A percentile compares a stretch with the other conserved stretches of the same genome.
Conservation (phyloP, 2,797 vertebrate species). For the Cirrhinus molitorella region DNA sequence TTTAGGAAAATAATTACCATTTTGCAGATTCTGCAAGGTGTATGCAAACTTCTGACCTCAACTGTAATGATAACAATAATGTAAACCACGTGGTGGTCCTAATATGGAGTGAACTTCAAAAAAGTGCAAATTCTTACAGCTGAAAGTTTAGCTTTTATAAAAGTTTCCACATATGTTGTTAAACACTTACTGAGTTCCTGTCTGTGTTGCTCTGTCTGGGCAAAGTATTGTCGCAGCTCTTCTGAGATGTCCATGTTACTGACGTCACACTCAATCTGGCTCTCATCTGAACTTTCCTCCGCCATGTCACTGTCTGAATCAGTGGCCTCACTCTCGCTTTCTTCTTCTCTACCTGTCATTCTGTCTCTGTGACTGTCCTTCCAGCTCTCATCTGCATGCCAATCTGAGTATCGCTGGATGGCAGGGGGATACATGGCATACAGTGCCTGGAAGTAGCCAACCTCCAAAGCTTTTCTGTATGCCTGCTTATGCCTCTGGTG, state of each 20-base stretch:
- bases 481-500: conserved; percentile 84
- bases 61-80: background rate
- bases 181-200: conserved; percentile 91
- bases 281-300: conserved; percentile 75
- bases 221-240: conserved; percentile 94
- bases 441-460: conserved; percentile 66
- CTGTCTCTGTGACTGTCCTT: background rate
- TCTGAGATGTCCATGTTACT: conserved; percentile 97
- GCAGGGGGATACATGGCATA: conserved; percentile 48
- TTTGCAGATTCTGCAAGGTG: too few relatives aligned
- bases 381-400: conserved; percentile 59
- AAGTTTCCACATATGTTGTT: background rate
- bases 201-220: conserved; percentile 88
- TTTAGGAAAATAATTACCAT: too few relatives aligned
- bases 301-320: conserved; percentile 55
- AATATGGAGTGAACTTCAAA: background rate
- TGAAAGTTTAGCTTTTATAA: background rate
- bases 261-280: conserved; percentile 88
- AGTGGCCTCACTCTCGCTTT: background rate
- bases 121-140: background rate
- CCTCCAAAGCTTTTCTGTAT: conserved; percentile 84
- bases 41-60: too few relatives aligned
- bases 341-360: background rate
- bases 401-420: conserved; percentile 68
- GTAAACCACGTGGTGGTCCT: background rate